These are phyloP conservation scores for Gallirallus australis DNA, from an alignment of 2,797 vertebrate genomes.

Conservation along the genomic window DNA sequence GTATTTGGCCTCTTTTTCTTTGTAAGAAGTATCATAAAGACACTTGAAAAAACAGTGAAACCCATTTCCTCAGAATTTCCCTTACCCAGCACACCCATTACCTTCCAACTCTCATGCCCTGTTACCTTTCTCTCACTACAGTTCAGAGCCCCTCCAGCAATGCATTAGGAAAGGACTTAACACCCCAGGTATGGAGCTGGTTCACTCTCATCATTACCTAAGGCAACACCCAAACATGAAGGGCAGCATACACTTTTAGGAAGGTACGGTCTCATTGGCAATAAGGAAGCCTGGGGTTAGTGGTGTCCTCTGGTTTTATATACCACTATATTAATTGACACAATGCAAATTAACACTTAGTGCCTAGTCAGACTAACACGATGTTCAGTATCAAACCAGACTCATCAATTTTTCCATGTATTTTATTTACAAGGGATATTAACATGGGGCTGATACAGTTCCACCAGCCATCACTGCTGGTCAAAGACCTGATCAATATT, in stretches of 20 bases:
- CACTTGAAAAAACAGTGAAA: neutral
- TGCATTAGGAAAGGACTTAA: neutral
- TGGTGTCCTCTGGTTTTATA: neutral
- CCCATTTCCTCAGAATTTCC: neutral
- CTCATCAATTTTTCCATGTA: neutral
- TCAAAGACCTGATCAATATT: neutral
- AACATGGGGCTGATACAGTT: neutral
- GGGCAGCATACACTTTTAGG: neutral
- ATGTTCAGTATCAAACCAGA: neutral
- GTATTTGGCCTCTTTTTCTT: neutral
- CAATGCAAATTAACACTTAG: neutral
- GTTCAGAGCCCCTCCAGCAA: neutral
- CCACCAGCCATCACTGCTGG: neutral
- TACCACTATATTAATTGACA: neutral
- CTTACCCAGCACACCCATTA: neutral
- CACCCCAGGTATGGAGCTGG: rapidly evolving
- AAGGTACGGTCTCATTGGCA: neutral
- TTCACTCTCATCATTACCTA: neutral
- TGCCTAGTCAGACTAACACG: neutral
- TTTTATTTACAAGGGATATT: neutral
- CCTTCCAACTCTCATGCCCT: neutral
- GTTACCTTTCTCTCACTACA: neutral
- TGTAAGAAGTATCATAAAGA: neutral
- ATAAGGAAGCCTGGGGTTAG: neutral
- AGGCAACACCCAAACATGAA: neutral